These are phyloP conservation scores for Oreochromis tanganicae DNA, from an alignment of 2,113 vertebrate species.

Conservation along the genomic window DNA sequence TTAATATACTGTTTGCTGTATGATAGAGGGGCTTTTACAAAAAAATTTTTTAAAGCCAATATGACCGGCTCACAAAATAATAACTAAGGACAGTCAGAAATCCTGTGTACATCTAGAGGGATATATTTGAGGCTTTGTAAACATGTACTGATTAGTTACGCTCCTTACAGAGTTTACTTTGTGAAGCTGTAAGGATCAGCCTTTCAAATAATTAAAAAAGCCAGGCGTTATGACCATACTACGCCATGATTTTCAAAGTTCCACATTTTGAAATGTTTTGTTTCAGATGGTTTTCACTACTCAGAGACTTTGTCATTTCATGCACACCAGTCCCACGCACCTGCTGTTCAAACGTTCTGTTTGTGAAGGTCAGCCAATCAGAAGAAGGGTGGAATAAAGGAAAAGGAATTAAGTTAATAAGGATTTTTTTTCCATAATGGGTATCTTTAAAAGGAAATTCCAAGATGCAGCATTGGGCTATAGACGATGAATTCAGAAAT, in stretches of 20 bases:
- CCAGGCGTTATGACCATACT: not conserved
- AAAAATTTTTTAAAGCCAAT: not conserved
- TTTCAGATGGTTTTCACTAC: not conserved
- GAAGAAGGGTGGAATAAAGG: not conserved
- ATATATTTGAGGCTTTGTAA: not conserved
- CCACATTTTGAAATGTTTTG: not conserved
- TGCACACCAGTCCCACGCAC: not conserved
- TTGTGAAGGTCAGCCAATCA: not conserved
- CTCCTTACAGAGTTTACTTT: not conserved
- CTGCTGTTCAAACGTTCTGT: not conserved
- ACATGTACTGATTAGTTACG: not conserved
- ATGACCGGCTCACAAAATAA: not conserved
- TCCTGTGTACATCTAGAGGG: not conserved
- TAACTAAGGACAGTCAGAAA: not conserved
- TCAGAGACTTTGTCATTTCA: not conserved
- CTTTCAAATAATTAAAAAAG: not conserved
- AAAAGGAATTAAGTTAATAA: not conserved
- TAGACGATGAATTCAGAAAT: not conserved
- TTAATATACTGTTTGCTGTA: not conserved
- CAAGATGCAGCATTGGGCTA: not conserved
- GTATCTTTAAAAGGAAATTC: not conserved
- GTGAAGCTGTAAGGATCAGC: not conserved
- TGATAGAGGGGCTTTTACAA: not conserved
- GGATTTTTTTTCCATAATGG: accelerated
- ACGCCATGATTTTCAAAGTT: not conserved